Evolutionary conservation across 2,888 invertebrate genomes (phyloP).

Genomic region (Perizoma affinitatum): DNA sequence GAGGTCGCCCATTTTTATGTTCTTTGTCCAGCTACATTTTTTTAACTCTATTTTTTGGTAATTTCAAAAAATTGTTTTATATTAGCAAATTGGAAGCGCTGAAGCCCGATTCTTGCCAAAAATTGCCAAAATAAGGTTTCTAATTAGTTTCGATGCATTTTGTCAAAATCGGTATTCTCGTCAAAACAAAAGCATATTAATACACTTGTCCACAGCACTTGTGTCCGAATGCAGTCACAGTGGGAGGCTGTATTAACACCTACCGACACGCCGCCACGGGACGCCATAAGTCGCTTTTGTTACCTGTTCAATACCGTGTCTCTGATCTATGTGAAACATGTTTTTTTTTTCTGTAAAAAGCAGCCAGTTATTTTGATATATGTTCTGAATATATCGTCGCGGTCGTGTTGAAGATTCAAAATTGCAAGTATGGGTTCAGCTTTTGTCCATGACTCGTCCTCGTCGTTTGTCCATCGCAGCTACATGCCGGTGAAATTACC

Average conservation of each 20-base stretch:
- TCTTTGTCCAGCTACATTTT: too few relatives aligned
- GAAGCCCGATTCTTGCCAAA: too few relatives aligned
- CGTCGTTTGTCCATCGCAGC: constrained; percentile 1
- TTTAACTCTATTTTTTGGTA: too few relatives aligned
- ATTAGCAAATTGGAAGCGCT: too few relatives aligned
- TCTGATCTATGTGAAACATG: background rate
- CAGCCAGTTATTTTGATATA: too few relatives aligned
- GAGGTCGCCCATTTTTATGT: too few relatives aligned
- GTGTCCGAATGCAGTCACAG: constrained; percentile 32
- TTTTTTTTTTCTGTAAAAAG: constrained; percentile 1
- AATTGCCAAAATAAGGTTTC: too few relatives aligned
- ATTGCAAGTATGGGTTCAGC: background rate
- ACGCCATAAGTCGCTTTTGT: constrained; percentile 31
- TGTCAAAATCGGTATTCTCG: too few relatives aligned
- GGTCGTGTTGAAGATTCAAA: too few relatives aligned
- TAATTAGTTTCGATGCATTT: too few relatives aligned
- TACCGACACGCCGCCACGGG: constrained; percentile 56
- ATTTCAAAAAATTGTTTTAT: too few relatives aligned
- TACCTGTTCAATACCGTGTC: constrained; percentile 2
- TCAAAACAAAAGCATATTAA: background rate
- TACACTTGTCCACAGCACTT: constrained; percentile 8
- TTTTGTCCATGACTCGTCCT: constrained; percentile 7
- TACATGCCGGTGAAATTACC: constrained; percentile 25
- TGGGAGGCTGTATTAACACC: constrained; percentile 68
- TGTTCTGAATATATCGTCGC: too few relatives aligned